A percentile compares a stretch with the other conserved stretches of the same genome.
Conservation (phyloP, 2,888 invertebrate genomes). For the Yponomeuta sedellus region DNA sequence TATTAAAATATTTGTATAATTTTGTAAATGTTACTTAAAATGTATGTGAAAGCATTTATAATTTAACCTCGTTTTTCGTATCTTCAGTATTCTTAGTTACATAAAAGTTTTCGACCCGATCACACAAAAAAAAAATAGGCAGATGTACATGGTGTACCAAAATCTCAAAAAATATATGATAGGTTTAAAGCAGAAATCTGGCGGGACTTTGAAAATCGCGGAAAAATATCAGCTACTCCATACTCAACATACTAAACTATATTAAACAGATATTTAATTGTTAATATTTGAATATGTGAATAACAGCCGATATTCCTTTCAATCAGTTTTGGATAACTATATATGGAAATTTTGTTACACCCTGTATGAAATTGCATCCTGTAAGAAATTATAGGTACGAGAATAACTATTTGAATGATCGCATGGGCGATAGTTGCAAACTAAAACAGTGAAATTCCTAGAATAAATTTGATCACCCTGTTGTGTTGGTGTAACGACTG, state of each 20-base stretch:
- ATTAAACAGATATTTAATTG: no score
- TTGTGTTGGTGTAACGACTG: slow-evolving; percentile 24
- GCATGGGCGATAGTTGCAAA: background rate
- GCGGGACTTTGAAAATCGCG: no score
- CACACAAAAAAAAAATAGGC: background rate
- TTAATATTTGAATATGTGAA: no score
- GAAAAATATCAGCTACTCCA: no score
- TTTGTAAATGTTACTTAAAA: slow-evolving; percentile 11
- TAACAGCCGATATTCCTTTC: no score
- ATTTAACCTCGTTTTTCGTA: slow-evolving; percentile 19
- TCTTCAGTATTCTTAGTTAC: slow-evolving; percentile 23
- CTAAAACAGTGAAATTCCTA: background rate
- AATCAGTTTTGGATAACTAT: no score
- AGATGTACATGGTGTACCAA: background rate
- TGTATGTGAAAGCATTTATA: slow-evolving; percentile 25
- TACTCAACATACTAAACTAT: no score
- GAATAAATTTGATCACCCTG: background rate
- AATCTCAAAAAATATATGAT: background rate
- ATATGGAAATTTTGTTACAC: no score
- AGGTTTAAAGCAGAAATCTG: no score
- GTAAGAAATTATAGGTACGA: no score
- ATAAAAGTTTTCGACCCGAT: background rate
- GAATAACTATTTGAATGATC: background rate
- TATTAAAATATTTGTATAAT: slow-evolving; percentile 3
- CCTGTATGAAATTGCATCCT: no score